Evolutionary conservation across 2,797 vertebrate genomes (phyloP).

Genomic region (Ispidina lecontei): DNA sequence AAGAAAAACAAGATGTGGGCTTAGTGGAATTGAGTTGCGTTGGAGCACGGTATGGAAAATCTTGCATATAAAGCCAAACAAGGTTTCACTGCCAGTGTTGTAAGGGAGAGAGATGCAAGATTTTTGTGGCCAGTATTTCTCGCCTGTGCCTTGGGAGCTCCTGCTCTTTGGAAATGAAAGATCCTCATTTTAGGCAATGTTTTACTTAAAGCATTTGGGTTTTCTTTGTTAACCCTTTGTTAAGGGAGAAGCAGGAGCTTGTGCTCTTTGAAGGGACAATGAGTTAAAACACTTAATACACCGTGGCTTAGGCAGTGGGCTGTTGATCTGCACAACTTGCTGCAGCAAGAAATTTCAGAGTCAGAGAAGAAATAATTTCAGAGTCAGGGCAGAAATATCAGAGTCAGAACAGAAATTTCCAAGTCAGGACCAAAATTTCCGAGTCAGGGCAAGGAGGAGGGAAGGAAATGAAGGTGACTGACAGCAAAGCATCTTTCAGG

Average conservation of each 20-base stretch:
- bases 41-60: slow-evolving; percentile 62
- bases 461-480: neutral
- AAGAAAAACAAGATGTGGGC: slow-evolving; percentile 66
- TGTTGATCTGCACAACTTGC: rapidly evolving
- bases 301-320: rapidly evolving
- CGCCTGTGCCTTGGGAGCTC: neutral
- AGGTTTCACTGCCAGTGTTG: slow-evolving; percentile 40
- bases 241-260: neutral
- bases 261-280: neutral
- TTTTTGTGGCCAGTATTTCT: slow-evolving; percentile 34
- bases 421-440: neutral
- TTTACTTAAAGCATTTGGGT: neutral
- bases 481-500: neutral
- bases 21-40: neutral
- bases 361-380: neutral
- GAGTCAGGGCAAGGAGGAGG: neutral
- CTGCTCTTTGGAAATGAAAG: neutral
- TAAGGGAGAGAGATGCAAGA: neutral
- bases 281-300: rapidly evolving
- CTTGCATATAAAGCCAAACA: slow-evolving; percentile 25
- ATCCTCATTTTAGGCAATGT: neutral
- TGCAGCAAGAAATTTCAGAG: neutral
- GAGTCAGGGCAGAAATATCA: neutral
- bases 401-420: neutral
- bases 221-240: neutral